Base-by-base conservation (phyloP, 2,888 invertebrate genomes). In the Xanthorhoe spadicearia region DNA sequence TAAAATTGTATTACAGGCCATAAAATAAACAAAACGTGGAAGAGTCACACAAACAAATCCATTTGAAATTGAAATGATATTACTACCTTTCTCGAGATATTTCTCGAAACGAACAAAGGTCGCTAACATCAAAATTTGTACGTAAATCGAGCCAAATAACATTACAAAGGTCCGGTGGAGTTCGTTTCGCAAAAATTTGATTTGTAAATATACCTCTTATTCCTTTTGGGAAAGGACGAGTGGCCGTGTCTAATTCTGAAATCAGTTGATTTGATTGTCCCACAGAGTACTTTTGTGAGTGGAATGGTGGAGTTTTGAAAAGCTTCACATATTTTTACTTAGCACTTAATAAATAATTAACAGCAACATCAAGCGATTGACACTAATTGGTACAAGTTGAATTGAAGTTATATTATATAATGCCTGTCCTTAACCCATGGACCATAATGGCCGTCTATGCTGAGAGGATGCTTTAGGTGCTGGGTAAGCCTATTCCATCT, bases 161-260 rank as follows among this genome's bases (percentile, higher is more conserved):
- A 72, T 82, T 82, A 82, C 71, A 76, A 75, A 77, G 80, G 80
- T 73, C 65, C 63, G 46, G 72, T 65, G 67, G 71, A 73, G 71
- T 73, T 77, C 77, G 78, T 79, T 82, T 78, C 71, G 72, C 71
- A 81, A 82, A 83, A 85, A 86, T 81, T 82, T 83, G 82, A 83
- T 84, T 84, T 84, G 80, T 79, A 85, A 83, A 85, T 84, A 84
- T 79, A 81, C 72, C 79, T 74, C 69, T 78, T 84, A 84, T 79
- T 81, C 72, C 79, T 74, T 68, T 78, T 71, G 68, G 68, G 71
- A 59, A 75, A 77, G 75, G 77, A 74, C 75, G 79, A 78, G 70
- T 69, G 69, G 64, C 69, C 69, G 64, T 65, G 73, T 80, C 76
- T 83, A 82, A 85, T 83, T 83, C 70, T 70, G 71, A 76, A 85